A percentile compares a stretch with the other conserved stretches of the same genome.
phyloP scores from a whole-genome alignment of 1,140 invertebrate genomes.

The Helicoverpa zea region DNA sequence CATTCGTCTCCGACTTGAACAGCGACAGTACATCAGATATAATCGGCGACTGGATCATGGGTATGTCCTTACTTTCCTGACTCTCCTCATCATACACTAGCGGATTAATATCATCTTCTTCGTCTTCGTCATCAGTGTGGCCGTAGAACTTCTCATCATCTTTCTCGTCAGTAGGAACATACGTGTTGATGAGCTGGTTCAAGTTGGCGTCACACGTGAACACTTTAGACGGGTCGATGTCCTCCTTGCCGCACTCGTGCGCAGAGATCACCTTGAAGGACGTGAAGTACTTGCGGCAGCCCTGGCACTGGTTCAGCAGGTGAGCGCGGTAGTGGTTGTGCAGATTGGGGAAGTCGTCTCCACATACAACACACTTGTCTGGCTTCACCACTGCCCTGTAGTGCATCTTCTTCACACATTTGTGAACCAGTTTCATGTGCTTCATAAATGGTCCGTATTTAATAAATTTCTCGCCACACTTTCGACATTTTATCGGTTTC shows the following conservation, averaged over 20 bases:
- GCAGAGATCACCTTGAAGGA: conserved; percentile 74
- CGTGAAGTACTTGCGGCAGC: conserved; percentile 80
- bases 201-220: conserved; percentile 77
- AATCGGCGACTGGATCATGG: conserved; percentile 73
- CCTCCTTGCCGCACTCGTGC: conserved; percentile 80
- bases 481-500: conserved; percentile 81
- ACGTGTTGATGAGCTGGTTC: conserved; percentile 69
- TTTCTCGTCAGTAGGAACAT: conserved; percentile 76
- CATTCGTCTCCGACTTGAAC: conserved; percentile 61
- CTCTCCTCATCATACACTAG: conserved; percentile 38
- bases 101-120: conserved; percentile 62
- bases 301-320: conserved; percentile 75
- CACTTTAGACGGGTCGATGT: conserved; percentile 77
- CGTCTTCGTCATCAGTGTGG: conserved; percentile 60
- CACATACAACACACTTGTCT: conserved; percentile 79
- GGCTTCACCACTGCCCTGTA: conserved; percentile 75
- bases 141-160: conserved; percentile 82
- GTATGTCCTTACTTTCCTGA: conserved; percentile 67
- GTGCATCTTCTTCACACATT: conserved; percentile 78
- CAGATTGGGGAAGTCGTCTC: conserved; percentile 80
- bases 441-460: conserved; percentile 82
- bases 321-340: conserved; percentile 85
- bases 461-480: conserved; percentile 80
- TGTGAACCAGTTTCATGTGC: conserved; percentile 80
- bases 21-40: conserved; percentile 81